Conservation (phyloP, 2,888 invertebrate genomes). For the Lepas anatifera region DNA sequence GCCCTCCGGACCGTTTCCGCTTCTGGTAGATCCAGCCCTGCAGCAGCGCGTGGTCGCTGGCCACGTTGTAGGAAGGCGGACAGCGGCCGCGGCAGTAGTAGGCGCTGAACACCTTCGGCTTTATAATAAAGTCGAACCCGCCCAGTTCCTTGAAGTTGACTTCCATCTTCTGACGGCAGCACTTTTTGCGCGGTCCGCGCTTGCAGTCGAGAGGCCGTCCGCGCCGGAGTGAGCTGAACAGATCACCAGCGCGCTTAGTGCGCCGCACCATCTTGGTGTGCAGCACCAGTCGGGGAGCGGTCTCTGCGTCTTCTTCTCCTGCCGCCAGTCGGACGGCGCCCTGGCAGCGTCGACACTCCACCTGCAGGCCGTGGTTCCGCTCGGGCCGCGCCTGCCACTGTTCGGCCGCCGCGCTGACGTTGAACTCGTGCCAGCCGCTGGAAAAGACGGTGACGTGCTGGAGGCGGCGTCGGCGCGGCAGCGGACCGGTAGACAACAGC, state of each 20-base stretch:
- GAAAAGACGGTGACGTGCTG: not conserved
- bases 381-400: not conserved
- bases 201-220: not conserved
- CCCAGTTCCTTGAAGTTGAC: conserved; percentile 52
- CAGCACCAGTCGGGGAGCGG: not conserved
- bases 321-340: not conserved
- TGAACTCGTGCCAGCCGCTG: conserved; percentile 2
- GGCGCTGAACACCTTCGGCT: conserved; percentile 56
- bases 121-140: conserved; percentile 50
- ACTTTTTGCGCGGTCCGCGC: conserved; percentile 28
- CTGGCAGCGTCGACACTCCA: not conserved
- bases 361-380: not conserved
- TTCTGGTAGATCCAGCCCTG: conserved; percentile 54
- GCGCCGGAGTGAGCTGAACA: not conserved
- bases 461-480: not conserved
- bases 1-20: conserved; percentile 20
- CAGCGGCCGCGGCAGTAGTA: conserved; percentile 57
- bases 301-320: not conserved
- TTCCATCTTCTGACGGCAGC: conserved; percentile 52
- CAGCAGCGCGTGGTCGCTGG: conserved; percentile 54
- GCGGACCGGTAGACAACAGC: not conserved
- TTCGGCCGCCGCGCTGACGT: not conserved
- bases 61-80: conserved; percentile 52
- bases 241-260: not conserved
- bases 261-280: not conserved